Evolutionary conservation across 2,888 invertebrate species (phyloP), one percentile per base, ranked within the genome.

Genomic region (Cephus pygmeus): DNA sequence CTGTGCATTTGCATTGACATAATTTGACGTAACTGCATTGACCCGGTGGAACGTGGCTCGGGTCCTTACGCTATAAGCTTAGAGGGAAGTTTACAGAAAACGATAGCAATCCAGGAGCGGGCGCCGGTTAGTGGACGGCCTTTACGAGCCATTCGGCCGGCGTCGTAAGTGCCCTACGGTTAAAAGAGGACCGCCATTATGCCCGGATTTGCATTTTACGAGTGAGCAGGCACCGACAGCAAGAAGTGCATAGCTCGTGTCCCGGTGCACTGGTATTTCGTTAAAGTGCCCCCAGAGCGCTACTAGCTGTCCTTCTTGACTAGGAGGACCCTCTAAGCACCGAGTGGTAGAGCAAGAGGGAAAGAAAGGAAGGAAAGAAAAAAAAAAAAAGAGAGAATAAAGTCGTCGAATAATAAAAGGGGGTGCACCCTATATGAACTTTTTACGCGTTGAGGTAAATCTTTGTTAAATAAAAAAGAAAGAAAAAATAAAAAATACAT

Each of bases 81-180:
- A 9, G 23, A 56, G 56, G 9, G 23, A 56, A 56, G 56, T 23
- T 56, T 56, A 56, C 23, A 56, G 23, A 56, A 56, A 56, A 9
- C 56, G 56, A 56, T 56, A 23, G 23, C 56, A 9, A 56, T 23
- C 56, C 56, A 56, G 56, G 6, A 6, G 73, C 77, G 80, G 73
- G 75, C 76, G 79, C 75, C 77, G 79, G 79, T 79, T 83, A 80
- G 82, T 79, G 81, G 81, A 80, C 79, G 79, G 79, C 80, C 84
- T 88, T 88, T 87, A 88, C 85, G 87, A 88, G 82, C 84, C 83
- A 87, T 86, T 85, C 82, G 83, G 85, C 83, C 83, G 84, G 83
- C 84, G 77, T 81, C 82, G 85, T 85, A 82, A 84, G 83, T 82
- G 77, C 81, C 80, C 56, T 56, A 56, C 56, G 23, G 56, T 56